Conservation (phyloP, 2,113 vertebrate species). For the Heterotis niloticus region DNA sequence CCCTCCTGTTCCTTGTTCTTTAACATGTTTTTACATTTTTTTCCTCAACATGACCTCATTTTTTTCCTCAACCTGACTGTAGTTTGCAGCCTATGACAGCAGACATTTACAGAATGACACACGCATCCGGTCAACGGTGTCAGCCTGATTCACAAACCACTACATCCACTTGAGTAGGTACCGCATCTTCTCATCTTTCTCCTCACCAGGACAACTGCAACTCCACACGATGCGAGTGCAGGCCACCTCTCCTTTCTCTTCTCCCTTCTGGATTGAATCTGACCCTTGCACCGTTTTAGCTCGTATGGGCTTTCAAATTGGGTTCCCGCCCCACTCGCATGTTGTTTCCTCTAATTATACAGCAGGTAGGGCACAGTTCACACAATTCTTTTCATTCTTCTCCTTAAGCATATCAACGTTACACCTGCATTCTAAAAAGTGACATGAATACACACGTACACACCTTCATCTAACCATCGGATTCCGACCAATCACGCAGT, state of each 20-base stretch:
- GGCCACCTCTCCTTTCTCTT: background rate
- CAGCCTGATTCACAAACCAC: too few relatives aligned
- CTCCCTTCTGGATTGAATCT: background rate
- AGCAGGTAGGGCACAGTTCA: background rate
- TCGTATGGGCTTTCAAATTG: background rate
- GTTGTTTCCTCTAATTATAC: background rate
- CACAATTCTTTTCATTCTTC: background rate
- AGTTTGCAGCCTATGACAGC: too few relatives aligned
- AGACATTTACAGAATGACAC: too few relatives aligned
- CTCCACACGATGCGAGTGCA: background rate
- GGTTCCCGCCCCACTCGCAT: background rate
- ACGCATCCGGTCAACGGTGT: too few relatives aligned
- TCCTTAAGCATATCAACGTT: background rate
- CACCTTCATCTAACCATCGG: background rate
- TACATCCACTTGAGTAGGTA: too few relatives aligned
- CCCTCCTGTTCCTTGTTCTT: too few relatives aligned
- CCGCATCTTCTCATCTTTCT: too few relatives aligned
- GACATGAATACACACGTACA: conserved; percentile 18
- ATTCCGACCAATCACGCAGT: background rate
- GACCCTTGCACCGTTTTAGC: background rate
- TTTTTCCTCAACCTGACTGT: too few relatives aligned
- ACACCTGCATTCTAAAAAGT: background rate
- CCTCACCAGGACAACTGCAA: too few relatives aligned
- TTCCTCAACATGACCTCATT: too few relatives aligned
- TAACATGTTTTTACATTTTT: too few relatives aligned